A percentile compares a stretch with the other conserved stretches of the same genome.
phyloP scores from a whole-genome alignment of 1,140 invertebrate species.

The Periplaneta americana region DNA sequence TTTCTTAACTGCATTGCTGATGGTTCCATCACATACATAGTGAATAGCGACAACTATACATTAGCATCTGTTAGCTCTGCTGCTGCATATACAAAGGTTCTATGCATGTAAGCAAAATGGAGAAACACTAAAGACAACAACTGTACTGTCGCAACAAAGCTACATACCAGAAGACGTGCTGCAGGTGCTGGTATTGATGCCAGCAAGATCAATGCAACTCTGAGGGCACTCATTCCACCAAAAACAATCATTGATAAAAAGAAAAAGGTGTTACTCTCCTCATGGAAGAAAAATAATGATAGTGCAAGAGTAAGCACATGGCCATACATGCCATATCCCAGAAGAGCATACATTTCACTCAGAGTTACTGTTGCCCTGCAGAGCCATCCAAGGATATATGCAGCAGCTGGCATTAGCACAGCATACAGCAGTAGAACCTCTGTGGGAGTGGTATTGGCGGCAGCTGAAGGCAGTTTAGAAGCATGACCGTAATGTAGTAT shows the following conservation, averaged over 20 bases:
- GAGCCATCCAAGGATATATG: slow-evolving; percentile 31
- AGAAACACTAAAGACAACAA: slow-evolving; percentile 41
- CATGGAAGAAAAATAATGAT: slow-evolving; percentile 35
- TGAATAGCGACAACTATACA: background rate
- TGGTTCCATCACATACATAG: too few species aligned
- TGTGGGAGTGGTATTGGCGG: slow-evolving; percentile 27
- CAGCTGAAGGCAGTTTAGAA: slow-evolving; percentile 28
- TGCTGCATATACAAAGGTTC: slow-evolving; percentile 25
- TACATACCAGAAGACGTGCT: slow-evolving; percentile 40
- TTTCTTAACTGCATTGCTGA: too few species aligned
- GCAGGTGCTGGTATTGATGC: slow-evolving; percentile 38
- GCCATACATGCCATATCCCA: slow-evolving; percentile 44
- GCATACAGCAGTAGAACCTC: slow-evolving; percentile 31
- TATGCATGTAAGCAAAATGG: slow-evolving; percentile 45
- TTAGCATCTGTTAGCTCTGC: background rate
- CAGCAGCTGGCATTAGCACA: slow-evolving; percentile 31
- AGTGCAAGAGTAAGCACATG: slow-evolving; percentile 38
- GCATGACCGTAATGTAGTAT: slow-evolving; percentile 36
- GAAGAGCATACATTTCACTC: slow-evolving; percentile 35
- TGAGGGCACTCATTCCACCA: slow-evolving; percentile 38
- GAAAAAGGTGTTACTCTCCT: slow-evolving; percentile 38
- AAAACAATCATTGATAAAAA: slow-evolving; percentile 37
- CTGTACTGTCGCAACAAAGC: slow-evolving; percentile 36
- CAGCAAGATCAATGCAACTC: slow-evolving; percentile 38
- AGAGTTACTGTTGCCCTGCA: slow-evolving; percentile 33